Conservation (phyloP, 2,113 vertebrate genomes). For the Irena cyanogastra region DNA sequence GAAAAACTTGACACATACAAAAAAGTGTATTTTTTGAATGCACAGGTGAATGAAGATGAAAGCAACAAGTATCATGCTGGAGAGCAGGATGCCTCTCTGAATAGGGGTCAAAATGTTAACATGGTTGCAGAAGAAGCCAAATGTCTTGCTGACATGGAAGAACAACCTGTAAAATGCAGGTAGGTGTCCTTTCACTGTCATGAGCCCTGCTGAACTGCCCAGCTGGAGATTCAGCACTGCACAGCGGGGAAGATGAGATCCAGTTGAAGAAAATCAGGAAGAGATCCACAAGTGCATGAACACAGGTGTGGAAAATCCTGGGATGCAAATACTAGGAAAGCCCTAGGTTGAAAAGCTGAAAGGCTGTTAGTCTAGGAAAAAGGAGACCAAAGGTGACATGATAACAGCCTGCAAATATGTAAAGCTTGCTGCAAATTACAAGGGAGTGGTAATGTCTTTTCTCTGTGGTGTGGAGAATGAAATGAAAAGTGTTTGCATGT, state of each 20-base stretch:
- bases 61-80: not conserved
- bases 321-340: not conserved
- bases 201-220: not conserved
- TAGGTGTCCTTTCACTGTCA: not conserved
- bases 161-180: not conserved
- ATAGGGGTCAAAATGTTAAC: not conserved
- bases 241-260: not conserved
- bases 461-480: not conserved
- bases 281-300: not conserved
- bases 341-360: not conserved
- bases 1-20: not conserved
- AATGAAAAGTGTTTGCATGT: not conserved
- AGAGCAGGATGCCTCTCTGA: not conserved
- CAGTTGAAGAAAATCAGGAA: not conserved
- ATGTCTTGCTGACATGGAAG: not conserved
- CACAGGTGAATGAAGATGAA: not conserved
- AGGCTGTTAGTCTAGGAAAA: not conserved
- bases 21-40: not conserved
- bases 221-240: not conserved
- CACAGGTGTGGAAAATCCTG: not conserved
- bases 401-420: not conserved
- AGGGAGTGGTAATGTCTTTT: fast-evolving
- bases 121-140: not conserved
- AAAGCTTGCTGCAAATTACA: not conserved
- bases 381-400: not conserved